Base-by-base conservation (phyloP, 2,888 invertebrate species). In the Morpho achilles region DNA sequence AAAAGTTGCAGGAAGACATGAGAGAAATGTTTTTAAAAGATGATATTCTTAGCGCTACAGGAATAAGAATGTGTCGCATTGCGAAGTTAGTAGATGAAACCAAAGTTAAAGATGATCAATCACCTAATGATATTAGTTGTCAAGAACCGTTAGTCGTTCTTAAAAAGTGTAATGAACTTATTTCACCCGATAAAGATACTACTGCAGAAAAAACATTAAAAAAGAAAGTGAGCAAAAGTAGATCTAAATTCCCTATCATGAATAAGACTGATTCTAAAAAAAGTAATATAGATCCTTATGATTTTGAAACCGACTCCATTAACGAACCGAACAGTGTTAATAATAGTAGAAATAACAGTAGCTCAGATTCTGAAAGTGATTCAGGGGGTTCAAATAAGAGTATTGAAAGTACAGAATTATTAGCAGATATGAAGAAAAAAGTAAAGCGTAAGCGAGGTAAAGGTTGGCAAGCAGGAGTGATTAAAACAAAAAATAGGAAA, bases 1-100 rank as follows among this genome's bases (percentile, higher is more conserved):
- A 93, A 69, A 88, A 91, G 75, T 81, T 95, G 2, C 94, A 94
- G 66, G 93, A 94, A 63, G 94, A 95, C 67, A 92, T 95, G 47
- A 92, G 93, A 67, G 94, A 94, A 70, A 94, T 94, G 93, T 94
- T 94, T 70, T 93, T 94, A 56, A 90, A 92, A 65, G 92, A 94
- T 64, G 94, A 92, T 41, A 92, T 94, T 52, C 68, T 87, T 56
- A 84, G 92, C 54, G 91, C 93, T 9, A 93, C 93, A 2, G 94
- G 94, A 8, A 91, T 93, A 70, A 83, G 95, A 65, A 92, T 92
- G 88, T 94, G 94, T 72, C 91, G 93, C 51, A 73, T 93, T 56
- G 86, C 92, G 41, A 93, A 92, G 77, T 81, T 92, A 60, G 80
- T 78, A 8, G 83, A 84, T 63, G 86, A 84, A 39, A 82, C 79